A percentile compares a stretch with the other conserved stretches of the same genome.
These are phyloP conservation scores for Exephanes ischioxanthus DNA, from an alignment of 2,888 invertebrate genomes.

Conservation along the genomic window DNA sequence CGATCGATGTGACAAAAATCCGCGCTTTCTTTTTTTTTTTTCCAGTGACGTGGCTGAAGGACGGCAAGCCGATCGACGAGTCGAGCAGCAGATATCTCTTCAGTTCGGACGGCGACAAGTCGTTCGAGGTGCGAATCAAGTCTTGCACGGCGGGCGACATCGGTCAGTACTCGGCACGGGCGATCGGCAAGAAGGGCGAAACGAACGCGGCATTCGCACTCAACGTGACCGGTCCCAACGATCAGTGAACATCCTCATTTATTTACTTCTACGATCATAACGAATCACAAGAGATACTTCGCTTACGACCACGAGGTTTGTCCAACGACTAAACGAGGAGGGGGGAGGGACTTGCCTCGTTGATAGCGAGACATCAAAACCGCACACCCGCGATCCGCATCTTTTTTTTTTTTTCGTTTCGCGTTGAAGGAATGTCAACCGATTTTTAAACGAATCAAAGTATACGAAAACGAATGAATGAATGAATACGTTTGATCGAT, in stretches of 20 bases:
- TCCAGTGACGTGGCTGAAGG: constrained; percentile 93
- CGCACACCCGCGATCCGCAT: background rate
- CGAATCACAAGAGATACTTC: constrained; percentile 20
- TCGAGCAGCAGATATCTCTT: constrained; percentile 92
- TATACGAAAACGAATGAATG: constrained; percentile 14
- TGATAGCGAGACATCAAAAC: constrained; percentile 2
- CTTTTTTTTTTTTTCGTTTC: background rate
- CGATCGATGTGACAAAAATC: background rate
- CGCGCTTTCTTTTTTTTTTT: constrained; percentile 47
- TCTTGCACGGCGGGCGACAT: constrained; percentile 91
- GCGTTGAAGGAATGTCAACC: background rate
- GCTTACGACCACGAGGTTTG: constrained; percentile 3
- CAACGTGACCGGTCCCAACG: constrained; percentile 89
- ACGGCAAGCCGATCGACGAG: constrained; percentile 95
- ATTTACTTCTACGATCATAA: constrained; percentile 35
- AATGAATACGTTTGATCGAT: background rate
- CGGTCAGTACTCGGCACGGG: constrained; percentile 95
- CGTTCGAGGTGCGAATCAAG: constrained; percentile 92
- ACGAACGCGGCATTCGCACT: constrained; percentile 94
- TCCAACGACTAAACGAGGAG: background rate
- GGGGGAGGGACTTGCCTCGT: constrained; percentile 17
- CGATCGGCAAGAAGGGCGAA: constrained; percentile 94
- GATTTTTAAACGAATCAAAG: background rate
- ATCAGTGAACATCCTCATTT: constrained; percentile 82
- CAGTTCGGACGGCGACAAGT: constrained; percentile 92